Evolutionary conservation across 2,888 invertebrate species (phyloP), one percentile per base, ranked within the genome.

Genomic region (Phengaris arion): DNA sequence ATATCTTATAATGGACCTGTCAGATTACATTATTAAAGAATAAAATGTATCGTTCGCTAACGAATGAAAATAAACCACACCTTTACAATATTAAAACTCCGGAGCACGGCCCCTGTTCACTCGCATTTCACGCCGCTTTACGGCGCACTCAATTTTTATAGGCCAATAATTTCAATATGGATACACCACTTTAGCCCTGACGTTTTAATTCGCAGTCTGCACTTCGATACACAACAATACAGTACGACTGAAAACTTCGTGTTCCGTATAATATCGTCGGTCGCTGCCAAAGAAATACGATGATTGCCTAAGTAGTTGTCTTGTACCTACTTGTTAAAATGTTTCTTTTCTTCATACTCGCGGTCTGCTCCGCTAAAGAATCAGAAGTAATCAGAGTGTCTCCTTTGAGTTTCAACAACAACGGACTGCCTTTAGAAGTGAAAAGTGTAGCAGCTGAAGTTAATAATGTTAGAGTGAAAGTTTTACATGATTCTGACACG

Each of bases 151-250:
- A 75, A 69, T 35, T 52, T 59, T 59, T 48, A 74, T 76, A 46
- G 51, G 59, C 48, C 54, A 70, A 70, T 70, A 51, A 75, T 76
- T 75, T 77, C 74, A 52, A 69, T 74, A 68, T 45, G 73, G 68
- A 68, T 74, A 74, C 70, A 54, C 76, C n/a, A 75, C 73, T 77
- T 77, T 75, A 76, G n/a, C 51, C 59, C 68, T 72, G 74, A 75
- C 72, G 59, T 78, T 78, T 78, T 77, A 80, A 79, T 79, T 79
- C 78, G 76, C 74, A 78, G 74, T 74, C 69, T 77, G 55, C 78
- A 77, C 75, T 74, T 74, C 59, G 51, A 15, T 69, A 76, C 69
- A 64, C 76, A 77, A 77, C 76, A 73, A 59, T 22, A 22, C 15
- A 59, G 22, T 59, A 15, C 35, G 35, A 35, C 59, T 22, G 59